These are phyloP conservation scores for Indicator maculatus DNA, from an alignment of 2,113 vertebrate species.

Conservation along the genomic window DNA sequence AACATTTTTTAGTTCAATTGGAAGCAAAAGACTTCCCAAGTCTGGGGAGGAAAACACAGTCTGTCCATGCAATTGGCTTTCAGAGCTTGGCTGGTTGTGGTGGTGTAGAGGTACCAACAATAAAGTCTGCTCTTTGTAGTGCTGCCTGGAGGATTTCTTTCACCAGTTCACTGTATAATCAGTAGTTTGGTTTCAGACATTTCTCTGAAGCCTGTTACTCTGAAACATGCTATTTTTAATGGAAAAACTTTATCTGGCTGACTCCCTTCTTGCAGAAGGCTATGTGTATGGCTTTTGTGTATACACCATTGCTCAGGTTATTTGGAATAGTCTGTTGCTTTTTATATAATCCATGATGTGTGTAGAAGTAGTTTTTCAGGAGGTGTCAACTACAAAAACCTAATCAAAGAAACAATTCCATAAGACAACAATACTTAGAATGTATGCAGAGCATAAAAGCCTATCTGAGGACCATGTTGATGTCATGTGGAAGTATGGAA, in stretches of 20 bases:
- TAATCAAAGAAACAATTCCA: background rate
- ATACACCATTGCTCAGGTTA: background rate
- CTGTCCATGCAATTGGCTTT: background rate
- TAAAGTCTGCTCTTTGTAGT: background rate
- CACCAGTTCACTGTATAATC: background rate
- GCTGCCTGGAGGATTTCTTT: background rate
- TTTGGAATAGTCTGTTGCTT: background rate
- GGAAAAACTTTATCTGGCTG: background rate
- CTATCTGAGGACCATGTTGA: rapidly evolving
- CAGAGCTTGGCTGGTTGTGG: background rate
- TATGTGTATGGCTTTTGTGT: background rate
- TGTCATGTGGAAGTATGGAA: background rate
- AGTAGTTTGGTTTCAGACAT: background rate
- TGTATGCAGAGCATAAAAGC: background rate
- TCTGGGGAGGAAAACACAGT: background rate
- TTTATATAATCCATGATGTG: background rate
- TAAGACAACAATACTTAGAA: background rate
- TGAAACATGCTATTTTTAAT: background rate
- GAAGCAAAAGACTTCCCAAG: background rate
- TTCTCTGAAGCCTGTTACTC: background rate
- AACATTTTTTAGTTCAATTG: background rate
- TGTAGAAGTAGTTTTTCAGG: background rate
- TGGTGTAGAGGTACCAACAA: background rate
- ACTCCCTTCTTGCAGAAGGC: background rate
- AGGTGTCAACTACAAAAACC: background rate